A percentile compares a stretch with the other conserved stretches of the same genome.
phyloP scores from a whole-genome alignment of 2,797 vertebrate genomes.

The Crenichthys baileyi region DNA sequence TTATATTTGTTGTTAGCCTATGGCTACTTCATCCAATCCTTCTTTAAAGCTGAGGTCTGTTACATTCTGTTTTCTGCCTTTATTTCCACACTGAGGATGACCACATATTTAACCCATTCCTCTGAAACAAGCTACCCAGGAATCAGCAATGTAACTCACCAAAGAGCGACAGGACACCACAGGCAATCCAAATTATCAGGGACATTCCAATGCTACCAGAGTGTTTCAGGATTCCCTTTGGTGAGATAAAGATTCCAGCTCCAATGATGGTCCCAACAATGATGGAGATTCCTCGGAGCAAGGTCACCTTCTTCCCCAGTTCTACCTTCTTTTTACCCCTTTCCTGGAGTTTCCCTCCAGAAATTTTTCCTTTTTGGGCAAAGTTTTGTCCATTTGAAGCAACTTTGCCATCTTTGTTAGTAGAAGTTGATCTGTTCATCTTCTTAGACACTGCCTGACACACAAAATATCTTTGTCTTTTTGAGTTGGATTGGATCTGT shows the following conservation, averaged over 20 bases:
- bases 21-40: neutral
- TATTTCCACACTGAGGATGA: neutral
- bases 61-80: neutral
- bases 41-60: neutral
- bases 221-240: conserved; percentile 92
- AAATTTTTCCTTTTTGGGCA: conserved; percentile 60
- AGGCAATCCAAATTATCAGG: conserved; percentile 88
- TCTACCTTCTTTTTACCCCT: conserved; percentile 77
- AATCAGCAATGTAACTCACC: conserved; percentile 83
- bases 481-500: neutral
- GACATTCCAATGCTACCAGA: conserved; percentile 95
- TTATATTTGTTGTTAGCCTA: neutral
- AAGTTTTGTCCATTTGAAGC: conserved; percentile 35
- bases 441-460: conserved; percentile 9
- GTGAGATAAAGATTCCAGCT: conserved; percentile 97
- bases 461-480: neutral
- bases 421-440: conserved; percentile 79
- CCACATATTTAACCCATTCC: neutral
- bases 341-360: conserved; percentile 53
- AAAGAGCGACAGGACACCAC: conserved; percentile 92
- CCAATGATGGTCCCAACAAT: conserved; percentile 96
- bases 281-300: conserved; percentile 92
- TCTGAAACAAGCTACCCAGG: neutral
- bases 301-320: conserved; percentile 92
- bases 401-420: conserved; percentile 7